Conservation (phyloP, 2,797 vertebrate species). For the Margarornis squamiger region DNA sequence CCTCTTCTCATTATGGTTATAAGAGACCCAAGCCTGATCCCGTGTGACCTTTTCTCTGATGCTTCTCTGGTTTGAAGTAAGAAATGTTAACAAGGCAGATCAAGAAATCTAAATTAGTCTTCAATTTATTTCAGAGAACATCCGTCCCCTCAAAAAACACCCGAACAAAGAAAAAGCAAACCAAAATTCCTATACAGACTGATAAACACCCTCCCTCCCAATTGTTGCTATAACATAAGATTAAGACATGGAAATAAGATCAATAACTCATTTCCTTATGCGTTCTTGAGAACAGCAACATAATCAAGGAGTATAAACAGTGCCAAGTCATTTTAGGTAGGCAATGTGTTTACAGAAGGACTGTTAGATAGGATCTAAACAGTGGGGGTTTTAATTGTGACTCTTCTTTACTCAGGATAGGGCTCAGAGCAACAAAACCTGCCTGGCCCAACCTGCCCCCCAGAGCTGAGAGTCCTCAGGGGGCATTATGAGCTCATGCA, state of each 20-base stretch:
- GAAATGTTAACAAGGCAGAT: background rate
- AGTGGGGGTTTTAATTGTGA: background rate
- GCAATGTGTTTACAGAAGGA: background rate
- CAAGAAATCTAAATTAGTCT: background rate
- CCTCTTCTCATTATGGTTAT: background rate
- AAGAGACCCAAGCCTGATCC: background rate
- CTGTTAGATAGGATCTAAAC: background rate
- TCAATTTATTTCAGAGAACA: background rate
- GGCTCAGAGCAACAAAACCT: background rate
- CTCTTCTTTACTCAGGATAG: background rate
- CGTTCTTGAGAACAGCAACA: background rate
- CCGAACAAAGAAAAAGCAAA: fast-evolving
- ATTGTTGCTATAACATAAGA: background rate
- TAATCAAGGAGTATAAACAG: background rate
- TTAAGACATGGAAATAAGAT: constrained; percentile 1
- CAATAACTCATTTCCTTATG: constrained; percentile 16
- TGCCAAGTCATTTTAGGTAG: constrained; percentile 5
- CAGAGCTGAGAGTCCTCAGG: background rate
- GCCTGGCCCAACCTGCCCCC: background rate
- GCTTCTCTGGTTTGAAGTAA: background rate
- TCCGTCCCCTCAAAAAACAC: background rate
- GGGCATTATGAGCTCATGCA: background rate
- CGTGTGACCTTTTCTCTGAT: background rate
- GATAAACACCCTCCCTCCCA: background rate
- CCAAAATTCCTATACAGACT: background rate